A percentile compares a stretch with the other conserved stretches of the same genome.
Evolutionary conservation across 2,797 vertebrate species (phyloP).

Genomic region (Sebastolobus altivelis): DNA sequence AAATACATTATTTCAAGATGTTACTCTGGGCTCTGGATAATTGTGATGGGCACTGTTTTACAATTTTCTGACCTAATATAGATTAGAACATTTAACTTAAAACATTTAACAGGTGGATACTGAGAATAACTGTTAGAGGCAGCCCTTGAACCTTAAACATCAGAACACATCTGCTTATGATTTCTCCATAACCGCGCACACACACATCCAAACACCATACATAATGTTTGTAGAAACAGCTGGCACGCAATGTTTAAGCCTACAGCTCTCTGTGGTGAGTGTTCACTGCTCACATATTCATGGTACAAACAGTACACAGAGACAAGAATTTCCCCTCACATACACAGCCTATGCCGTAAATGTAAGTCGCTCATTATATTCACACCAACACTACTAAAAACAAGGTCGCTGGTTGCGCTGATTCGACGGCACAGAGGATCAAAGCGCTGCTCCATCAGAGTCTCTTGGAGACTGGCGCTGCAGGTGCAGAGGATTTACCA

Average conservation of each 20-base stretch:
- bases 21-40: neutral
- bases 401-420: conserved; percentile 28
- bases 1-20: neutral
- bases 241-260: neutral
- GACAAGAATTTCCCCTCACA: conserved; percentile 2
- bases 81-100: neutral
- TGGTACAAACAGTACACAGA: conserved; percentile 8
- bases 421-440: conserved; percentile 52
- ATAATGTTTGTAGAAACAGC: neutral
- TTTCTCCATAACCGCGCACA: neutral
- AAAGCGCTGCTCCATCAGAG: conserved; percentile 55
- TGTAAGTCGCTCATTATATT: conserved; percentile 44
- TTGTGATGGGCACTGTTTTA: neutral
- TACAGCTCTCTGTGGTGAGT: neutral
- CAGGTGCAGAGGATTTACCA: conserved; percentile 70
- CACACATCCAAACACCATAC: neutral
- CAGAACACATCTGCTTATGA: neutral
- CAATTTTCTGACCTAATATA: neutral
- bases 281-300: conserved; percentile 36
- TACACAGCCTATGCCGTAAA: conserved; percentile 3
- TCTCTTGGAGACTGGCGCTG: conserved; percentile 42
- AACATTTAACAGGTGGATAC: neutral
- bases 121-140: neutral
- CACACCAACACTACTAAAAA: conserved; percentile 24
- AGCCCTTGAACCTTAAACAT: neutral